Percentiles rank a stretch among this genome's conserved stretches.
phyloP scores from a whole-genome alignment of 2,888 invertebrate genomes.

The Neoascia interrupta region DNA sequence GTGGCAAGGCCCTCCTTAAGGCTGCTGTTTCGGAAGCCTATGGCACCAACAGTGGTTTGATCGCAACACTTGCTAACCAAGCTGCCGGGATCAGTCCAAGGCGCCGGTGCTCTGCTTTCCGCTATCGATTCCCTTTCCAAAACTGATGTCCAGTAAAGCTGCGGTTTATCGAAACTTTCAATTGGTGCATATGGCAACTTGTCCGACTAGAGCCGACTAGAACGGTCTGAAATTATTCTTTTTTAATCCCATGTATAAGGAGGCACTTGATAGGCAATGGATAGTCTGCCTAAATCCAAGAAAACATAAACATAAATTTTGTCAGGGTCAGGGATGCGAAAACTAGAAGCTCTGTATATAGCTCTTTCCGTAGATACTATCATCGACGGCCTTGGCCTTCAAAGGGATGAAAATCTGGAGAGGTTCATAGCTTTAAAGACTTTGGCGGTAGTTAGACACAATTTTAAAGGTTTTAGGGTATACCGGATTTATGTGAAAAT shows the following conservation, averaged over 20 bases:
- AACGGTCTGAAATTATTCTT: constrained; percentile 81
- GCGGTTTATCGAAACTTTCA: constrained; percentile 86
- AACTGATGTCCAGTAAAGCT: constrained; percentile 87
- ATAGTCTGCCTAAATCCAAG: no score
- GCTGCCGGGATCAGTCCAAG: constrained; percentile 82
- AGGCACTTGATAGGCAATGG: constrained; percentile 26
- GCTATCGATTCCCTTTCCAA: constrained; percentile 86
- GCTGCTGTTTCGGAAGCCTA: constrained; percentile 83
- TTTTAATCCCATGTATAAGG: constrained; percentile 54
- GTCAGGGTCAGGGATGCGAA: no score
- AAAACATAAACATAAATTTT: no score
- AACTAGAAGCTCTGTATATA: no score
- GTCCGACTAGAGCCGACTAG: constrained; percentile 88
- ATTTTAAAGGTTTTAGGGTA: no score
- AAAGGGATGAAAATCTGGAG: no score
- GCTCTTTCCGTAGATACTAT: no score
- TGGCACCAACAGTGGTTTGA: constrained; percentile 83
- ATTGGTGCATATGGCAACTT: constrained; percentile 92
- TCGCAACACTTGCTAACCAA: constrained; percentile 86
- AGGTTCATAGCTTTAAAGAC: no score
- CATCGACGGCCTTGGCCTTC: no score
- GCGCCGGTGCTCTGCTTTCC: constrained; percentile 82
- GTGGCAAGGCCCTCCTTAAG: constrained; percentile 89
- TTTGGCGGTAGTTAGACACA: no score
- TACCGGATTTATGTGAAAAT: no score